phyloP scores from a whole-genome alignment of 2,113 vertebrate species.

The Sterna hirundo region DNA sequence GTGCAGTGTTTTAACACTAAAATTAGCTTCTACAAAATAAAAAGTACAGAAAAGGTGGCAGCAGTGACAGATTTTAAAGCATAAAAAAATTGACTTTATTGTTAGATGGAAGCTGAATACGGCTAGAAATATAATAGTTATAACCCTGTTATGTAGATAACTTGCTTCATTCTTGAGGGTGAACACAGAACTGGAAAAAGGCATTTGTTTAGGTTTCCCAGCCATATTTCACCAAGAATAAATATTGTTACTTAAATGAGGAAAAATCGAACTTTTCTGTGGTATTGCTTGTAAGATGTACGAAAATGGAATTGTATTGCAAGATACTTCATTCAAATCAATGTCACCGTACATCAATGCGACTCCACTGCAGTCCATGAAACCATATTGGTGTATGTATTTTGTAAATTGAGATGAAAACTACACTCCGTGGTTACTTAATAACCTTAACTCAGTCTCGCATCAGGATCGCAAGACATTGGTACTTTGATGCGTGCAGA shows the following conservation, averaged over 20 bases:
- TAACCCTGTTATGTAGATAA: not conserved
- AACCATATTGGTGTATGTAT: not conserved
- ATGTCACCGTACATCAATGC: fast-evolving
- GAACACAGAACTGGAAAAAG: not conserved
- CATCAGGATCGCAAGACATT: not conserved
- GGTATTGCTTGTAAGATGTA: not conserved
- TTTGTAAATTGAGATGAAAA: not conserved
- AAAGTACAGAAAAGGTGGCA: constrained; percentile 1
- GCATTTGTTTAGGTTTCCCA: not conserved
- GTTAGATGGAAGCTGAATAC: not conserved
- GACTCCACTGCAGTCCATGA: not conserved
- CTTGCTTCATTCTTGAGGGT: not conserved
- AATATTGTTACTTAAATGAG: not conserved
- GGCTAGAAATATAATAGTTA: not conserved
- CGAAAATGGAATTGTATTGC: not conserved
- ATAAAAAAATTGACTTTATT: not conserved
- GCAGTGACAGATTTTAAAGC: not conserved
- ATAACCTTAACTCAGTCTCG: not conserved
- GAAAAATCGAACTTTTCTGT: not conserved
- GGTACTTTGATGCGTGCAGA: not conserved
- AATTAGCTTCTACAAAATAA: not conserved
- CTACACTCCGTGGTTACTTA: not conserved
- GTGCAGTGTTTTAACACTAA: constrained; percentile 22
- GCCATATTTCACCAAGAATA: not conserved
- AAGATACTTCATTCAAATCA: not conserved